phyloP scores from a whole-genome alignment of 2,113 vertebrate genomes.

The Elephantulus edwardii region DNA sequence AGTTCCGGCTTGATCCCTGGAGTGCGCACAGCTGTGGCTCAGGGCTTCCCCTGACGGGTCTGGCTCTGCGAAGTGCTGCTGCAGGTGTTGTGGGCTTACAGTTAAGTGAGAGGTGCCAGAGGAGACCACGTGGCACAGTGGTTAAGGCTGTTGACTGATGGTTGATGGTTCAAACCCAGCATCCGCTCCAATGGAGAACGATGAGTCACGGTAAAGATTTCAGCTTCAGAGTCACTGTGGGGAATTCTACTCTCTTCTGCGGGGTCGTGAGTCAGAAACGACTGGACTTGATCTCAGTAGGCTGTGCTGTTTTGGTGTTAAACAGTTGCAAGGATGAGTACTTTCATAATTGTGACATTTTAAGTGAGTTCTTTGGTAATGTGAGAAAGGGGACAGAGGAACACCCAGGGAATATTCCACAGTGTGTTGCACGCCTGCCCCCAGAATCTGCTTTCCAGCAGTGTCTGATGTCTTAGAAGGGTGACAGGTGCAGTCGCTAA shows the following conservation, averaged over 20 bases:
- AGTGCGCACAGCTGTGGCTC: neutral
- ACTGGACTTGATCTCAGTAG: neutral
- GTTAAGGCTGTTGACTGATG: neutral
- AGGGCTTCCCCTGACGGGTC: conserved; percentile 5
- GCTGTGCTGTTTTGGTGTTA: neutral
- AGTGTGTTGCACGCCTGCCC: neutral
- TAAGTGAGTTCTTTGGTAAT: neutral
- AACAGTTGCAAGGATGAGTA: neutral
- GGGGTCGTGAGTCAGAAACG: neutral
- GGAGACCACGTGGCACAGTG: neutral
- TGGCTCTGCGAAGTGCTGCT: neutral
- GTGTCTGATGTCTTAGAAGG: neutral
- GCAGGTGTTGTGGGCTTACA: neutral
- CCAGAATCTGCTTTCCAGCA: neutral
- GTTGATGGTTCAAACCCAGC: neutral
- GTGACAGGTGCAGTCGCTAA: neutral
- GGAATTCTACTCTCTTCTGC: neutral
- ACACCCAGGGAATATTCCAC: conserved; percentile 9
- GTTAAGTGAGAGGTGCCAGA: neutral
- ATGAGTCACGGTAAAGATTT: neutral
- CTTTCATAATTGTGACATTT: conserved; percentile 31
- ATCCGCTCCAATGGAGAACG: neutral
- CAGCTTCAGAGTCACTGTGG: neutral
- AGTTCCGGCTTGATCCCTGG: neutral
- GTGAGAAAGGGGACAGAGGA: neutral